These are phyloP conservation scores for Antitype chi DNA, from an alignment of 2,888 invertebrate species.

Conservation along the genomic window DNA sequence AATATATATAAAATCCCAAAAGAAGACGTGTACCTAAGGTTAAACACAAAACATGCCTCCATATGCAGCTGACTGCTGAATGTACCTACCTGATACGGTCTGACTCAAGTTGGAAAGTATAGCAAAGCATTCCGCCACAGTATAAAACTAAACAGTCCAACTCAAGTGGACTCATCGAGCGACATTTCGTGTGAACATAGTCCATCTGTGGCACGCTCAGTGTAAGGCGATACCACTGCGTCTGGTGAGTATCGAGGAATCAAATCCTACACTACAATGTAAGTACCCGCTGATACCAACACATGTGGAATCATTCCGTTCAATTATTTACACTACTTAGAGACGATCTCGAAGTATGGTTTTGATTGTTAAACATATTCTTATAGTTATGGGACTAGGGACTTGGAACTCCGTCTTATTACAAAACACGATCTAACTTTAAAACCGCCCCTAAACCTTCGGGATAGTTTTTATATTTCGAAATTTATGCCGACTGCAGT, in stretches of 20 bases:
- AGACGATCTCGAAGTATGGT: conserved; percentile 41
- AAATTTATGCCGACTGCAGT: no score
- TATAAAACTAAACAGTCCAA: conserved; percentile 60
- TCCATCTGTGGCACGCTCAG: conserved; percentile 71
- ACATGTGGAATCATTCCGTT: conserved; percentile 84
- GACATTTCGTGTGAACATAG: conserved; percentile 86
- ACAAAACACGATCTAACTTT: no score
- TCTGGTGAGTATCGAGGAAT: conserved; percentile 87
- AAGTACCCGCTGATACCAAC: conserved; percentile 75
- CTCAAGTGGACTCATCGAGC: conserved; percentile 72
- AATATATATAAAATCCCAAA: background rate
- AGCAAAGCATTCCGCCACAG: conserved; percentile 46
- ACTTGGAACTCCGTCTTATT: background rate
- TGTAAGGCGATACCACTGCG: conserved; percentile 86
- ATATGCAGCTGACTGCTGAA: conserved; percentile 6
- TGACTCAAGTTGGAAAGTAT: conserved; percentile 49
- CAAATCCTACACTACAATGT: conserved; percentile 77
- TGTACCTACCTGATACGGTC: background rate
- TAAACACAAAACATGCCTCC: background rate
- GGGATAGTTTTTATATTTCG: no score
- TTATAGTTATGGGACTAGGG: background rate
- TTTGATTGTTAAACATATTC: conserved; percentile 29
- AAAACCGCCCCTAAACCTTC: no score
- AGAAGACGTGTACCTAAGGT: background rate
- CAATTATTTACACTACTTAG: conserved; percentile 65